Base-by-base conservation (phyloP, 2,888 invertebrate species). In the Ornithoptera alexandrae region DNA sequence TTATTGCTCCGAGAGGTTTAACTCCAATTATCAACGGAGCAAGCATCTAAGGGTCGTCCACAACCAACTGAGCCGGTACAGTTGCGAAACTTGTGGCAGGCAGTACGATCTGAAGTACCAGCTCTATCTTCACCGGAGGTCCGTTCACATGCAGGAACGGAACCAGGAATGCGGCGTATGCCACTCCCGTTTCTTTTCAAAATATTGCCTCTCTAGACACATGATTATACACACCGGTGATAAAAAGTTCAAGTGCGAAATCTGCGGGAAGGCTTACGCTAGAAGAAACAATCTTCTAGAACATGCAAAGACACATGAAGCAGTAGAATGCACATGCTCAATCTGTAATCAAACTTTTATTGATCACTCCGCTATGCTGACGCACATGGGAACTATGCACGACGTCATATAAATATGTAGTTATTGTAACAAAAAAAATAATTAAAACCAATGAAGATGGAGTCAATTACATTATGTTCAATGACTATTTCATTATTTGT, bases 211-310 rank as follows among this genome's bases (percentile, higher is more conserved):
- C 1, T 87, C 89, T 0, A 85, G 92, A 18, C 93, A 93, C 59
- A 92, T 93, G 91, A 75, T 90, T 6, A 88, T 88, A 18, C 93
- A 93, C 68, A 91, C 91, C 0, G 93, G 92, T 0, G 92, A 93
- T 59, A 90, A 90, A 65, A 93, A 87, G 71, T 93, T 87, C 59
- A 89, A 89, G 67, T 93, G 93, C 73, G 84, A 81, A 0, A 69
- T 90, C 0, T 94, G 94, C 70, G 87, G 89, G 0, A 93, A 93
- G 71, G 84, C 88, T 1, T 93, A 89, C 67, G 85, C 89, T 1
- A 83, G 86, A 36, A 81, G 76, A 59, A 85, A 82, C 65, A 86
- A 83, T 70, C 76, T 89, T 42, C 78, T 77, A 56, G 84, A 87
- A 59, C 90, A 90, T 74, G 68, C 72, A 0, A 85, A 76, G 65